phyloP scores from a whole-genome alignment of 2,888 invertebrate species.

The Hydraecia micacea region DNA sequence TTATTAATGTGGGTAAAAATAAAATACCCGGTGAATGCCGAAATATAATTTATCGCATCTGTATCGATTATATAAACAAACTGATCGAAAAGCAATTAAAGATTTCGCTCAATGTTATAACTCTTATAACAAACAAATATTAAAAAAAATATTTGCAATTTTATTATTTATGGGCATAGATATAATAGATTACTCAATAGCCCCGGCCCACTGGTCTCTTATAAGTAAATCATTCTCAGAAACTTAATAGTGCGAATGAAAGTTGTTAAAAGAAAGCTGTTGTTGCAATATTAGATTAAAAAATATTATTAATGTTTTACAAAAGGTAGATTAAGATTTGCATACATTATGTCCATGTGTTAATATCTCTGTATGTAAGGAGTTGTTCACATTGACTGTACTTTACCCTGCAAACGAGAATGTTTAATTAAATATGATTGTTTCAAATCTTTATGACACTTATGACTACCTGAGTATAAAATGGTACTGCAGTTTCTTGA shows the following conservation, averaged over 20 bases:
- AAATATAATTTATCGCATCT: slow-evolving; percentile 62
- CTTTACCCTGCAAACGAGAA: background rate
- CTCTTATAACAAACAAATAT: slow-evolving; percentile 66
- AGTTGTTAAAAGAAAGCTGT: slow-evolving; percentile 75
- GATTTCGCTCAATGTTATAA: slow-evolving; percentile 66
- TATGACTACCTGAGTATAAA: background rate
- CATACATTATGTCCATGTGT: slow-evolving; percentile 71
- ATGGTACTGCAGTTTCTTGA: background rate
- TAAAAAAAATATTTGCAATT: slow-evolving; percentile 64
- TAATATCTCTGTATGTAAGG: slow-evolving; percentile 51
- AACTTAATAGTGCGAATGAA: slow-evolving; percentile 75
- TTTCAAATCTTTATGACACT: background rate
- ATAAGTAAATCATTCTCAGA: slow-evolving; percentile 69
- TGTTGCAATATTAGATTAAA: slow-evolving; percentile 70
- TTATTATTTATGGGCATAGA: slow-evolving; percentile 66
- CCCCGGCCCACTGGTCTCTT: slow-evolving; percentile 64
- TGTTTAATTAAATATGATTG: background rate
- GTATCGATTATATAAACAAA: slow-evolving; percentile 67
- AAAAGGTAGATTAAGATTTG: slow-evolving; percentile 75
- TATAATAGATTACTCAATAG: slow-evolving; percentile 69
- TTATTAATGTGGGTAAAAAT: slow-evolving; percentile 62
- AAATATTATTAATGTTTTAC: slow-evolving; percentile 72
- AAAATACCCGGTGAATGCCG: slow-evolving; percentile 54
- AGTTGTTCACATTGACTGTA: slow-evolving; percentile 22
- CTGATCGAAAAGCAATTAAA: slow-evolving; percentile 67